phyloP scores from a whole-genome alignment of 2,888 invertebrate genomes.

The Ochropleura leucogaster region DNA sequence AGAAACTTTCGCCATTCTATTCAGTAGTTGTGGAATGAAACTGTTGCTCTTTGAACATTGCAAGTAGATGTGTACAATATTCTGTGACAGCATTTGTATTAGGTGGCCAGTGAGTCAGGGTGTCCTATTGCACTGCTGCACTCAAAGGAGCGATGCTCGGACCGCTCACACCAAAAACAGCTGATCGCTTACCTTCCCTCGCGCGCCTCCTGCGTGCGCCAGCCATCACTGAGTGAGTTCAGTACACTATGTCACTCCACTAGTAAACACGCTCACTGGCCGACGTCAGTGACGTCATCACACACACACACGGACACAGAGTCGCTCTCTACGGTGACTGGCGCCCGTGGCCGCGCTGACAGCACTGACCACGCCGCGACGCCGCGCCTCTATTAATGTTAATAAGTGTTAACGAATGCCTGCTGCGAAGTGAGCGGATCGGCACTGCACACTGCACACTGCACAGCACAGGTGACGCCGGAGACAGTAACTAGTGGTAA shows the following conservation, averaged over 20 bases:
- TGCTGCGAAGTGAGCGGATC: neutral
- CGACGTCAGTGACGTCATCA: conserved; percentile 14
- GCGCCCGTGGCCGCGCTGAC: conserved; percentile 22
- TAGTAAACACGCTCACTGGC: conserved; percentile 16
- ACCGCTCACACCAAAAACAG: neutral
- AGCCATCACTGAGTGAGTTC: conserved; percentile 23
- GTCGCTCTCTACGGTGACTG: conserved; percentile 10
- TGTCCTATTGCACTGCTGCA: neutral
- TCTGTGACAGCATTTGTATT: neutral
- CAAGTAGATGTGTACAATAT: no score
- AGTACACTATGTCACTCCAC: conserved; percentile 18
- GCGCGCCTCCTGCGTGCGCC: conserved; percentile 46
- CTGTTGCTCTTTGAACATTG: neutral
- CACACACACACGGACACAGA: neutral
- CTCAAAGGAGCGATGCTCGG: neutral
- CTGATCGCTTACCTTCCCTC: conserved; percentile 29
- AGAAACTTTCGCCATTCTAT: conserved; percentile 32
- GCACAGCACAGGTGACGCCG: neutral
- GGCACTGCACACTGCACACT: neutral
- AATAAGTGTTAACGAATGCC: neutral
- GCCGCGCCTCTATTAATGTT: conserved; percentile 22
- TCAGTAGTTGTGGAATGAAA: neutral
- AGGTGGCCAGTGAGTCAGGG: neutral
- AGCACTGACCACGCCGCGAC: conserved; percentile 15
- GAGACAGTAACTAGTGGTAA: neutral